These are phyloP conservation scores for Drosophila murphyi DNA, from an alignment of 1,140 invertebrate species.

Conservation along the genomic window DNA sequence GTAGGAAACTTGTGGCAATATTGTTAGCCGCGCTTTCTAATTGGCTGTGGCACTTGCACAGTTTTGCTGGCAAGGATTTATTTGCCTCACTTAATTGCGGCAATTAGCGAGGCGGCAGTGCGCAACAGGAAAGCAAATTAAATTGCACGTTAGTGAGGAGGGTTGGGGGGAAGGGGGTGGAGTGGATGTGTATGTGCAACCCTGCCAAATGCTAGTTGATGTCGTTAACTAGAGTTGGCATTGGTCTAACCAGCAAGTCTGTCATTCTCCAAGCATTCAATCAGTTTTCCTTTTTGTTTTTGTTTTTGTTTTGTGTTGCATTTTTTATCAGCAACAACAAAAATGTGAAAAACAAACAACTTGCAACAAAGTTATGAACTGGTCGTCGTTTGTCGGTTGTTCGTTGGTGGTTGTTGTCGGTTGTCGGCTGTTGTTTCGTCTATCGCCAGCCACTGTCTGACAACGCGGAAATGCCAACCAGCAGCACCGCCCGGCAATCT, in stretches of 20 bases:
- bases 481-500: constrained; percentile 13
- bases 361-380: constrained; percentile 50
- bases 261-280: constrained; percentile 28
- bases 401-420: constrained; percentile 17
- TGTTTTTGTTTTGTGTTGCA: constrained; percentile 1
- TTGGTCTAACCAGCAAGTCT: constrained; percentile 1
- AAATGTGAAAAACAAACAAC: constrained; percentile 39
- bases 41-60: constrained; percentile 30
- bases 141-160: not conserved
- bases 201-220: constrained; percentile 19
- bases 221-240: constrained; percentile 14
- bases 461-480: constrained; percentile 77
- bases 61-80: constrained; percentile 49
- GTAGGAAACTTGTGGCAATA: constrained; percentile 24
- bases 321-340: constrained; percentile 17
- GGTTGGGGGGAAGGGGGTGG: too few species aligned
- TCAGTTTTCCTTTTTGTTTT: constrained; percentile 15
- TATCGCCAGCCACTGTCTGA: constrained; percentile 68
- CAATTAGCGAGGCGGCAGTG: constrained; percentile 52
- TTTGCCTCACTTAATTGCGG: constrained; percentile 64
- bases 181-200: not conserved
- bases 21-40: constrained; percentile 37
- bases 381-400: not conserved
- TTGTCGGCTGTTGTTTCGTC: constrained; percentile 47
- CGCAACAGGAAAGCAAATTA: constrained; percentile 52